Evolutionary conservation across 2,113 vertebrate genomes (phyloP).

Genomic region (Zosterops pallidus): DNA sequence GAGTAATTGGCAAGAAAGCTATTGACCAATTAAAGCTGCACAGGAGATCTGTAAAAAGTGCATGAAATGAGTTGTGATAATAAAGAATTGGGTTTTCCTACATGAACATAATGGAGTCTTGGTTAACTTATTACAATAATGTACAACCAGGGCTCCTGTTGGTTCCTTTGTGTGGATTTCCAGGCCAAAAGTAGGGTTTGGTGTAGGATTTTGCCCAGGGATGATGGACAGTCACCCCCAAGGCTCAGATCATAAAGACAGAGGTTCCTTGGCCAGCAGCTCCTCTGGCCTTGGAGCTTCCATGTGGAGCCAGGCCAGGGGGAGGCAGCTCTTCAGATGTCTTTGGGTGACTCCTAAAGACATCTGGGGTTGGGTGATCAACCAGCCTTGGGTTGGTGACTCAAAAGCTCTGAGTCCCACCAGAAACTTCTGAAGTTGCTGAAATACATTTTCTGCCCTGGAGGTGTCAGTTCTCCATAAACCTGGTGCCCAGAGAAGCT

Average conservation of each 20-base stretch:
- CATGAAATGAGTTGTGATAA: not conserved
- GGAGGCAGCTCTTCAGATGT: not conserved
- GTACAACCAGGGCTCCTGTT: not conserved
- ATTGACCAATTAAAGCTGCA: not conserved
- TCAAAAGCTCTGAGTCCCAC: not conserved
- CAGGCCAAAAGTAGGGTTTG: not conserved
- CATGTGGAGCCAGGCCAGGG: accelerated
- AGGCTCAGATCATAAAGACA: accelerated
- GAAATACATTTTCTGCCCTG: accelerated
- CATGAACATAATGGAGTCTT: not conserved
- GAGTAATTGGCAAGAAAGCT: not conserved
- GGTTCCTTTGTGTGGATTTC: accelerated
- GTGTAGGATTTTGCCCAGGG: not conserved
- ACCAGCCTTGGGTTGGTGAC: too few species aligned
- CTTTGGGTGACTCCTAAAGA: not conserved
- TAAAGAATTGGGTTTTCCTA: not conserved
- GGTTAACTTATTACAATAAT: not conserved
- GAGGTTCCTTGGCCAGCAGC: not conserved
- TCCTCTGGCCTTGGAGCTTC: accelerated
- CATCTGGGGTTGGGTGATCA: not conserved
- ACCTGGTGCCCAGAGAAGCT: not conserved
- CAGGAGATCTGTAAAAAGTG: not conserved
- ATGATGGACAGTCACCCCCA: accelerated
- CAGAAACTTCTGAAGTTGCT: not conserved
- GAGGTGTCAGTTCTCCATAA: accelerated